These are phyloP conservation scores for Cataglyphis cursor DNA, from an alignment of 2,888 invertebrate species.

Conservation along the genomic window DNA sequence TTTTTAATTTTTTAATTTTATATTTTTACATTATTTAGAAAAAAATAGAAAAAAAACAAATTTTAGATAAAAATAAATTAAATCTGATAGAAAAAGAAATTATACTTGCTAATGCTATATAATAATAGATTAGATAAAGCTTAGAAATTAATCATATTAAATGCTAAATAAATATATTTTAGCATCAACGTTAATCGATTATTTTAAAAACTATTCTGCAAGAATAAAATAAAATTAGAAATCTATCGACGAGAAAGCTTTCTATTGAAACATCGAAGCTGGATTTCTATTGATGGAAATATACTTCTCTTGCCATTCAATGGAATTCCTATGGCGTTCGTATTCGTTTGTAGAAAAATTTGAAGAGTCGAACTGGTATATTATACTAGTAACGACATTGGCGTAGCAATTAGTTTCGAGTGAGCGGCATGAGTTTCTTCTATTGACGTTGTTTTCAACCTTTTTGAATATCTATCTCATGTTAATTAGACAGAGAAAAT, in stretches of 20 bases:
- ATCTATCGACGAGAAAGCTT: neutral
- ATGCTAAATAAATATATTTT: conserved; percentile 18
- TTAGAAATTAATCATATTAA: neutral
- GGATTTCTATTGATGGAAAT: conserved; percentile 21
- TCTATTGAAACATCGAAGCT: neutral
- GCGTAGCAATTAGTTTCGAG: conserved; percentile 26
- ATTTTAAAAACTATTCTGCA: neutral
- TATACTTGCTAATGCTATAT: conserved; percentile 3
- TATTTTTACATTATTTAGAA: too few relatives aligned
- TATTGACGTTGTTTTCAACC: neutral
- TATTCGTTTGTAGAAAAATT: conserved; percentile 37
- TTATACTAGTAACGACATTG: conserved; percentile 28
- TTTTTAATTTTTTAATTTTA: too few relatives aligned
- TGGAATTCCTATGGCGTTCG: conserved; percentile 27
- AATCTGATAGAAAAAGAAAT: conserved; percentile 15
- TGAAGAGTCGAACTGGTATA: conserved; percentile 42
- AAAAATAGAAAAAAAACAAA: too few relatives aligned
- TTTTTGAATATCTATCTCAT: too few relatives aligned
- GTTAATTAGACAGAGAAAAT: neutral
- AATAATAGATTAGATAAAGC: conserved; percentile 33
- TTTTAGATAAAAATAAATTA: conserved; percentile 23
- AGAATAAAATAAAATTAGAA: neutral
- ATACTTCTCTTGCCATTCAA: conserved; percentile 17
- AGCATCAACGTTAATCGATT: neutral
- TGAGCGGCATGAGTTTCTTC: neutral